Evolutionary conservation across 2,797 vertebrate species (phyloP), one percentile per base, ranked within the genome.

Genomic region (Gambelia wislizenii): DNA sequence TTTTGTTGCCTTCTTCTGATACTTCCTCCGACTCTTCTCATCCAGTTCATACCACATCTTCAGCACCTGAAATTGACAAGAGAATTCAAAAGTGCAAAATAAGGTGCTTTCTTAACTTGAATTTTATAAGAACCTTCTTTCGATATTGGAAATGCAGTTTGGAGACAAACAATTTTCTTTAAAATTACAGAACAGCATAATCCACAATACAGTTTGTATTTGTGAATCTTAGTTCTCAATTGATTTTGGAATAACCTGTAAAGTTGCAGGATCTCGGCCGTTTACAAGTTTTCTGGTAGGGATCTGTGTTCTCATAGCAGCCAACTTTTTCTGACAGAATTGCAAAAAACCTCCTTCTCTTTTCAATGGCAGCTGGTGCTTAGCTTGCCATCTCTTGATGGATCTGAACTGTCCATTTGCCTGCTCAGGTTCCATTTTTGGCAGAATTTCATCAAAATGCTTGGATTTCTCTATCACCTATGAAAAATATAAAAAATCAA

Each of bases 381-480:
- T 99, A 83, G 93, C 90, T 91, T 91, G 97, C 99, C 99, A 99
- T 89, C 96, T 98, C 91, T 96, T 97, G 90, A 99, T 97, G 91
- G 98, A 96, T 88, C 94, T 95, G 94, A 98, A 98, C 92, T 99
- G 98, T 18, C 89, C 93, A 20, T 74, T 93, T 25, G 98, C 98
- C 25, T 96, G 95, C 59, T 97, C 91, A 67, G 97, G 93, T 77
- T 99, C 98, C 96, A 98, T 96, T 95, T 95, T 98, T 22, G 96
- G 93, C 89, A 99, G 91, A 78, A 98, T 97, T 93, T 98, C 97
- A 85, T 98, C 98, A 92, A 99, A 96, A 52, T 95, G 96, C 91
- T 98, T 98, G 1, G 97, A 97, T 90, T 97, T 98, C 94, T 96
- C 97, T 91, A 99, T 98, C 9, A 98, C 98, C 99, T 99, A 30